Percentiles rank a stretch among this genome's conserved stretches.
phyloP scores from a whole-genome alignment of 2,888 invertebrate species.

The Ligdia adustata region DNA sequence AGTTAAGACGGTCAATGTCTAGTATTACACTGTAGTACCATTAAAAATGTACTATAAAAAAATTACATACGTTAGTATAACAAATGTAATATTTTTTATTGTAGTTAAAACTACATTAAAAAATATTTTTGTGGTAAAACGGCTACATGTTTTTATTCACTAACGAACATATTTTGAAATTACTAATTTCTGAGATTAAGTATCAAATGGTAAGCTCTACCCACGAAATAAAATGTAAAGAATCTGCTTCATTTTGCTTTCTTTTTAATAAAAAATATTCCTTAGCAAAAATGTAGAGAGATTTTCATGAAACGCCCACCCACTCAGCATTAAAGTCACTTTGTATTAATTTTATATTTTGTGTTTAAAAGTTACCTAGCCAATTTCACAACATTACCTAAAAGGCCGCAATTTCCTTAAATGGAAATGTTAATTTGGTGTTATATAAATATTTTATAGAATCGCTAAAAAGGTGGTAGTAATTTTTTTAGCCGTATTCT shows the following conservation, averaged over 20 bases:
- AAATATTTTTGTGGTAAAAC: too few species aligned
- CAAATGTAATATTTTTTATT: too few species aligned
- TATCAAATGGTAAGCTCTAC: neutral
- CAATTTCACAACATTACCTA: neutral
- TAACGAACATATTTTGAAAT: too few species aligned
- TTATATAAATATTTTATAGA: neutral
- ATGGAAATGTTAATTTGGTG: slow-evolving; percentile 1
- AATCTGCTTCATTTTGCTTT: slow-evolving; percentile 4
- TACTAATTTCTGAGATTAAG: too few species aligned
- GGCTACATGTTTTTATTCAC: too few species aligned
- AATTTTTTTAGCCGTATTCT: too few species aligned
- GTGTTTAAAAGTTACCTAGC: neutral
- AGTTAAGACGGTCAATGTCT: too few species aligned
- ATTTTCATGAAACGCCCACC: slow-evolving; percentile 14
- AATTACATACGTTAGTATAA: too few species aligned
- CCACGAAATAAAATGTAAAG: slow-evolving; percentile 1
- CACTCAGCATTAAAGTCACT: slow-evolving; percentile 17
- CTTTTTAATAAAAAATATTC: slow-evolving; percentile 2
- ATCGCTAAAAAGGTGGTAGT: too few species aligned
- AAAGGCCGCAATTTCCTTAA: neutral
- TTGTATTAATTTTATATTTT: slow-evolving; percentile 3
- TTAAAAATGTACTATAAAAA: too few species aligned
- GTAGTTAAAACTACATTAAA: too few species aligned
- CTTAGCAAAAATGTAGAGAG: neutral
- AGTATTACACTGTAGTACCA: too few species aligned